Evolutionary conservation across 2,113 vertebrate species (phyloP).

Genomic region (Corythoichthys intestinalis): DNA sequence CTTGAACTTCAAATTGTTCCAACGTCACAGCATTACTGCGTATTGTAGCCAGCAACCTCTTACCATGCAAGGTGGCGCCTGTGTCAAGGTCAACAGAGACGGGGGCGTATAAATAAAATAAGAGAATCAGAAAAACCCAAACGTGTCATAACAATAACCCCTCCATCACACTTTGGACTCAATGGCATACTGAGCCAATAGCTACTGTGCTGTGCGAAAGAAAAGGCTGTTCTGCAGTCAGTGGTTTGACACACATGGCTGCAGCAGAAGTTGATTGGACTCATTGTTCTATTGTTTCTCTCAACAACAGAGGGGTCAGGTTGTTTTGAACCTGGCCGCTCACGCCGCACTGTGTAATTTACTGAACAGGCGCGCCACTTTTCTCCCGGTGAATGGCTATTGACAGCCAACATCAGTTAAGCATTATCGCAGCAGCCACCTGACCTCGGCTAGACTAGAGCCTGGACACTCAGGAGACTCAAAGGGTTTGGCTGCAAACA

Average conservation of each 20-base stretch:
- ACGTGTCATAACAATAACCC: conserved; percentile 61
- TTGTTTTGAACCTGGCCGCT: conserved; percentile 60
- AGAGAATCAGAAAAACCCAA: conserved; percentile 38
- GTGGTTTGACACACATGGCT: conserved; percentile 56
- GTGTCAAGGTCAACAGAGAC: conserved; percentile 51
- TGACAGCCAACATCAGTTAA: conserved; percentile 65
- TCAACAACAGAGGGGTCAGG: conserved; percentile 64
- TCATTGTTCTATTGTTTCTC: conserved; percentile 71
- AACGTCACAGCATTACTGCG: not conserved
- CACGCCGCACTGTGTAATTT: conserved; percentile 67
- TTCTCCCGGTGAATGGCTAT: conserved; percentile 67
- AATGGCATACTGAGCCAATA: conserved; percentile 62
- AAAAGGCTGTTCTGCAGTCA: conserved; percentile 61
- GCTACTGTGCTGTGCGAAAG: conserved; percentile 51
- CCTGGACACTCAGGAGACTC: conserved; percentile 33
- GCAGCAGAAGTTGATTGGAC: conserved; percentile 67
- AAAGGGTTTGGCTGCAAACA: not conserved
- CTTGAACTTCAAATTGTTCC: not conserved
- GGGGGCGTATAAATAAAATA: conserved; percentile 30
- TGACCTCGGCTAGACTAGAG: conserved; percentile 48
- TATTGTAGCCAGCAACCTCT: not conserved
- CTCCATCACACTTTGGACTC: conserved; percentile 56
- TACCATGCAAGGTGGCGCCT: not conserved
- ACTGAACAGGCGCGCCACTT: conserved; percentile 66
- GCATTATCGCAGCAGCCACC: conserved; percentile 59